Conservation (phyloP, 2,888 invertebrate genomes). For the Neuroscelio doddi region DNA sequence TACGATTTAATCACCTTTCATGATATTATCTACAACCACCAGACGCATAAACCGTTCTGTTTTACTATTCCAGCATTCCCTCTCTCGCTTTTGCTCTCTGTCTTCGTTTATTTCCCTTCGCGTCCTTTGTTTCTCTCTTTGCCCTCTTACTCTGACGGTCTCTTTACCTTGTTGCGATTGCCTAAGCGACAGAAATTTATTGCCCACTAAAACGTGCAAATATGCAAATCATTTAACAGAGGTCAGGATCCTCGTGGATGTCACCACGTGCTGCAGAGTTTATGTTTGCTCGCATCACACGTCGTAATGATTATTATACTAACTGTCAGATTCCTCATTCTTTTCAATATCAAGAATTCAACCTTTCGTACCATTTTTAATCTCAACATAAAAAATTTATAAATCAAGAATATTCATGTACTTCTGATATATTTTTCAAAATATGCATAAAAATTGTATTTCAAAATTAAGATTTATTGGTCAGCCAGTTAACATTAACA, state of each 20-base stretch:
- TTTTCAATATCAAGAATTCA: conserved; percentile 1
- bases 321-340: conserved; percentile 21
- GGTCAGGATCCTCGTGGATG: conserved; percentile 64
- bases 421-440: no score
- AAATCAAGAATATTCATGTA: no score
- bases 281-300: conserved; percentile 28
- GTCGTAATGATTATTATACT: conserved; percentile 26
- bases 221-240: conserved; percentile 68
- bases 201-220: conserved; percentile 66
- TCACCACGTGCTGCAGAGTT: conserved; percentile 47
- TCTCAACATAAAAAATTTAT: no score
- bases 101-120: conserved; percentile 47
- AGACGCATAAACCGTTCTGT: conserved; percentile 60
- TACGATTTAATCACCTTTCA: conserved; percentile 52
- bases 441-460: no score
- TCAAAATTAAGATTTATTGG: no score
- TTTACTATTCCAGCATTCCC: conserved; percentile 54
- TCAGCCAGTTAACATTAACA: no score
- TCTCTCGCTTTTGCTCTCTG: conserved; percentile 40
- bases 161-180: conserved; percentile 62
- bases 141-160: conserved; percentile 51
- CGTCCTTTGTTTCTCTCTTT: conserved; percentile 53
- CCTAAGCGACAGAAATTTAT: conserved; percentile 67
- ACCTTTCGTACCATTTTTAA: neutral
- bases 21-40: conserved; percentile 55